Evolutionary conservation across 2,888 invertebrate species (phyloP).

Genomic region (Ametastegia equiseti): DNA sequence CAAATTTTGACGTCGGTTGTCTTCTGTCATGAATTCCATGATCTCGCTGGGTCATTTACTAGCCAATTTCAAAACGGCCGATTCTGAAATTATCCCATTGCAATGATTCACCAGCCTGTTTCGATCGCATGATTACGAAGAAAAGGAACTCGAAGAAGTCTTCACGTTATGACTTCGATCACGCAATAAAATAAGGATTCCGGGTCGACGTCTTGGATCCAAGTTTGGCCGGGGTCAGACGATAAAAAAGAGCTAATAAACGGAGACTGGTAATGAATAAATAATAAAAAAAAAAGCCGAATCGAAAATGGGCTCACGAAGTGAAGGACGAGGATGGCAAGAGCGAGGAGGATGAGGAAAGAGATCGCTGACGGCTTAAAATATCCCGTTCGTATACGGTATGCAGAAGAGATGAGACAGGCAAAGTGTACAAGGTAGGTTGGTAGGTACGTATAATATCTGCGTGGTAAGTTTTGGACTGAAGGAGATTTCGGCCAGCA

Average conservation of each 20-base stretch:
- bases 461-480: background rate
- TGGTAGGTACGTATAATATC: background rate
- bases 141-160: too few relatives aligned
- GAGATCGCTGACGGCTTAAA: background rate
- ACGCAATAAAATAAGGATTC: too few relatives aligned
- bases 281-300: background rate
- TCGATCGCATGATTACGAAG: too few relatives aligned
- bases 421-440: background rate
- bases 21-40: too few relatives aligned
- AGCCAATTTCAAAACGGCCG: too few relatives aligned
- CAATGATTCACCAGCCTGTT: too few relatives aligned
- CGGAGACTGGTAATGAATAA: background rate
- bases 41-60: too few relatives aligned
- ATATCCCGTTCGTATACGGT: background rate
- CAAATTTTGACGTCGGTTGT: too few relatives aligned
- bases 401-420: conserved; percentile 18
- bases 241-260: background rate
- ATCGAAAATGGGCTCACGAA: background rate
- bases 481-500: background rate
- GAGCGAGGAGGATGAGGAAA: background rate
- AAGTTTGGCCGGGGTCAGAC: background rate
- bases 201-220: background rate
- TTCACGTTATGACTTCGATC: too few relatives aligned
- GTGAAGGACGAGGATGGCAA: background rate
- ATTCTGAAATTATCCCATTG: too few relatives aligned